Percentiles rank a stretch among this genome's conserved stretches.
These are phyloP conservation scores for Chloroceryle amazona DNA, from an alignment of 2,797 vertebrate species.

Conservation along the genomic window DNA sequence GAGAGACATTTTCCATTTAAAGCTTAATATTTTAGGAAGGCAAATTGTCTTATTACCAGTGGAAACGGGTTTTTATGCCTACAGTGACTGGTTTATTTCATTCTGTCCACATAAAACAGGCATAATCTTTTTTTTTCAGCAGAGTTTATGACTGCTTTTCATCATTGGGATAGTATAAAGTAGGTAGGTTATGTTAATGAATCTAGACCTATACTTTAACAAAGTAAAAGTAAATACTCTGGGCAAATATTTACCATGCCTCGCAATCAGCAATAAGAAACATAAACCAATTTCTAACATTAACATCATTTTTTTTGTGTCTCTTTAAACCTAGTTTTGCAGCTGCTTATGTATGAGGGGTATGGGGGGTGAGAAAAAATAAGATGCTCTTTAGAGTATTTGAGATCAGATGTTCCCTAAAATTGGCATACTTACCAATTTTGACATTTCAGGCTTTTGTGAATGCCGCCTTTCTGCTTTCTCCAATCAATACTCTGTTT, in stretches of 20 bases:
- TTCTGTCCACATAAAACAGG: background rate
- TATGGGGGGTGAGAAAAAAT: background rate
- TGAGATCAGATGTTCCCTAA: background rate
- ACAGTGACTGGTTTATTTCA: background rate
- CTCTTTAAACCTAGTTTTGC: background rate
- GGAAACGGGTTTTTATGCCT: background rate
- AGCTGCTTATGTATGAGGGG: background rate
- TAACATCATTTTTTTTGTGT: background rate
- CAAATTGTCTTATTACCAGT: background rate
- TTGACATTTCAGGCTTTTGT: background rate
- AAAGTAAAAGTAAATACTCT: background rate
- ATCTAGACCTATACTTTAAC: background rate
- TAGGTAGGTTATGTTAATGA: background rate
- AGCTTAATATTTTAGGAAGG: background rate
- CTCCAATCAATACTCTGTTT: background rate
- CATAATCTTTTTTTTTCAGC: background rate
- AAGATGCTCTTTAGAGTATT: background rate
- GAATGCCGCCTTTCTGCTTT: background rate
- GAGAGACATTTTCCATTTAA: conserved; percentile 6
- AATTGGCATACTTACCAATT: background rate
- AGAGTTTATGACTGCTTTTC: background rate
- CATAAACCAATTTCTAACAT: background rate
- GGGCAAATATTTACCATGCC: background rate
- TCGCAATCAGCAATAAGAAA: background rate
- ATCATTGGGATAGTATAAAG: background rate